phyloP scores from a whole-genome alignment of 2,113 vertebrate genomes.

The Todiramphus saurophagus region DNA sequence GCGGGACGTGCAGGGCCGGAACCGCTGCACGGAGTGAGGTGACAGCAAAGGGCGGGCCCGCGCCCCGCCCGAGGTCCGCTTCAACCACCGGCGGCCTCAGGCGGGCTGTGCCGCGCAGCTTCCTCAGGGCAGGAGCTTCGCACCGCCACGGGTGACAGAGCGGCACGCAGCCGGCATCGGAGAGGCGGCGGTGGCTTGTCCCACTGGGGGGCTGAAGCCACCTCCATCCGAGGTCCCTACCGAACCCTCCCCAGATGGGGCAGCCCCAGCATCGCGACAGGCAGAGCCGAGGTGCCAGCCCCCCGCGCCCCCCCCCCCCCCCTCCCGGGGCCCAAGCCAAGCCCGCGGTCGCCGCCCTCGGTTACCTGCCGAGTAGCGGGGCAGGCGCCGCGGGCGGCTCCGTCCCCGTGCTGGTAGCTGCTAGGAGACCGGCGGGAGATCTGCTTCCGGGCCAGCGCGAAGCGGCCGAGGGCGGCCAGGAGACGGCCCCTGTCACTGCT shows the following conservation, averaged over 20 bases:
- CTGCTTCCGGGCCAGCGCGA: not conserved
- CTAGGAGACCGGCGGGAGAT: not conserved
- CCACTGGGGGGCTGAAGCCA: not conserved
- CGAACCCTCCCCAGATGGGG: not conserved
- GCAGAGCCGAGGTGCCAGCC: not conserved
- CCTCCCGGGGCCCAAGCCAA: too few relatives aligned
- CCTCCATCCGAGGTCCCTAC: too few relatives aligned
- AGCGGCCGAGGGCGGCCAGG: not conserved
- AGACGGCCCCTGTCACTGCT: not conserved
- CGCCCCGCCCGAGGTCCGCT: not conserved
- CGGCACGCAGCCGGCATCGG: not conserved
- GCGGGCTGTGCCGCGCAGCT: not conserved
- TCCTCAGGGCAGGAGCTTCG: not conserved
- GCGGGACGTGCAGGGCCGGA: accelerated
- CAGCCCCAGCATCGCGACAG: not conserved
- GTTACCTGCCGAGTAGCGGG: not conserved
- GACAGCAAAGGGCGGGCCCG: not conserved
- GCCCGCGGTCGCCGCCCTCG: not conserved
- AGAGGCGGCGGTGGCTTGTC: too few relatives aligned
- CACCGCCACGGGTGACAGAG: not conserved
- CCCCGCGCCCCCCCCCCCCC: too few relatives aligned
- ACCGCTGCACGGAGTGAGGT: accelerated
- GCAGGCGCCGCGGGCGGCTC: not conserved
- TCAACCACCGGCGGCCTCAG: too few relatives aligned
- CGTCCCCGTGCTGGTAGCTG: not conserved